Evolutionary conservation across 2,888 invertebrate species (phyloP).

Genomic region (Aleiodes testaceus): DNA sequence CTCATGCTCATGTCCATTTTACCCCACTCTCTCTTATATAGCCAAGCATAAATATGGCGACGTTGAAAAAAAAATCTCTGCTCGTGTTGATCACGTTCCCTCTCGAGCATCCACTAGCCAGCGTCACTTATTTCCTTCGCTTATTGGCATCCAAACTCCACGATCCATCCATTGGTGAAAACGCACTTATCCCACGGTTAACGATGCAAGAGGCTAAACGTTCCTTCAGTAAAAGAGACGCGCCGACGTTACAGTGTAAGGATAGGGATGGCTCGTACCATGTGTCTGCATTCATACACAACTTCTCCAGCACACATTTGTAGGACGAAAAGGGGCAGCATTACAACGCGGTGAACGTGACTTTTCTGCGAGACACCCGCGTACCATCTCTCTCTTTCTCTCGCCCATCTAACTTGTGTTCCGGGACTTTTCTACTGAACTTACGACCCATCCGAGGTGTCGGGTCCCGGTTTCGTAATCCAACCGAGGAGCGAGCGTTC

Average conservation of each 20-base stretch:
- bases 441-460: conserved; percentile 36
- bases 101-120: conserved; percentile 37
- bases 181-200: conserved; percentile 44
- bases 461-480: conserved; percentile 35
- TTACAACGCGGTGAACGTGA: conserved; percentile 29
- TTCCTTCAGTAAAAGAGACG: conserved; percentile 20
- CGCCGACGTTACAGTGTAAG: neutral
- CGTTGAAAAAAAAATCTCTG: too few relatives aligned
- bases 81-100: conserved; percentile 30
- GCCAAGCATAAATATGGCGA: too few relatives aligned
- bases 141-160: conserved; percentile 1
- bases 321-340: conserved; percentile 12
- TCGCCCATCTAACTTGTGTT: conserved; percentile 30
- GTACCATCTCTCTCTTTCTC: conserved; percentile 9
- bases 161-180: conserved; percentile 9
- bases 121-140: conserved; percentile 21
- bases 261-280: conserved; percentile 5
- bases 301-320: neutral
- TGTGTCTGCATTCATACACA: neutral
- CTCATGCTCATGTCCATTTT: too few relatives aligned
- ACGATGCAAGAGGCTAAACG: conserved; percentile 41
- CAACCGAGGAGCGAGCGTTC: conserved; percentile 33
- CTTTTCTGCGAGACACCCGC: conserved; percentile 39
- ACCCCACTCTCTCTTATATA: too few relatives aligned
- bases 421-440: conserved; percentile 35